Evolutionary conservation across 2,113 vertebrate species (phyloP), one percentile per base, ranked within the genome.

Genomic region (Vidua chalybeata): DNA sequence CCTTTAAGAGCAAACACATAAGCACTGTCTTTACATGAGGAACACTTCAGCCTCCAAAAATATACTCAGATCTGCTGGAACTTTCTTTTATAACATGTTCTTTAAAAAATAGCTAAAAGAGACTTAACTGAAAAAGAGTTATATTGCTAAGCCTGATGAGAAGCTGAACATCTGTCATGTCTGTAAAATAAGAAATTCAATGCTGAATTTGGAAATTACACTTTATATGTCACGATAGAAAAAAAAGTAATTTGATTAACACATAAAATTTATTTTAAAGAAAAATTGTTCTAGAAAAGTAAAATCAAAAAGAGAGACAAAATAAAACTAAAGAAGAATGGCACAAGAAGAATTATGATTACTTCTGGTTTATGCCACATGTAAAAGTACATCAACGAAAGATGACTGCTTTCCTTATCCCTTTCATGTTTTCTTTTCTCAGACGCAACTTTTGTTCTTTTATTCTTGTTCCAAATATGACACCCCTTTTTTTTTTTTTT

Each of bases 161-260:
- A 86, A 92, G 6, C 21, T 30, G 23, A 93, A 93, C 30, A 73
- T 22, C 46, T 87, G 56, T 75, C 22, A 62, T 35, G 35, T 63
- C 49, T 21, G 26, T 69, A 92, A 90, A 37, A 67, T 62, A 92
- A 85, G 41, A 92, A 94, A 86, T 54, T 18, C 75, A 62, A 82
- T 12, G 35, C 0, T 74, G 73, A 85, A 77, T 66, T 75, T 56
- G 11, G 72, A 35, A 93, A 87, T 78, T 55, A 74, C 22, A 48
- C 20, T 90, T 96, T 80, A 56, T 45, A 26, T 52, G 28, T 62
- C 69, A 79, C 19, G 63, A 72, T 16, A 62, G 41, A 35, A 82
- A 81, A 88, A 76, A 73, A 45, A 22, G 12, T 8, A 39, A n/a
- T 39, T 45, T 7, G 55, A 52, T 49, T 64, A 67, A 75, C 11